These are phyloP conservation scores for Zoroaster sp. DNA, from an alignment of 53 echinoderm and acorn worm genomes.

Conservation along the genomic window DNA sequence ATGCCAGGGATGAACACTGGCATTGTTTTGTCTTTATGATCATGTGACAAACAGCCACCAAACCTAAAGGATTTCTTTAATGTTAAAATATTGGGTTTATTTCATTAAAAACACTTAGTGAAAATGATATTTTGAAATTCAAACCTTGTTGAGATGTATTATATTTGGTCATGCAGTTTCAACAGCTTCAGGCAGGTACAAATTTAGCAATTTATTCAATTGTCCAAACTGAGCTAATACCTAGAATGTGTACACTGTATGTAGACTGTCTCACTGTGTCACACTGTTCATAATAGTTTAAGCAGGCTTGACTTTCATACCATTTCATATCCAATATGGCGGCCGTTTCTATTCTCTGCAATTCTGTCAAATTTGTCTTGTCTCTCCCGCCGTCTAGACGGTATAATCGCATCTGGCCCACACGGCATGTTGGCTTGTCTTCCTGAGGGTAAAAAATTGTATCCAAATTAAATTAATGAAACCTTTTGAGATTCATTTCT, in stretches of 20 bases:
- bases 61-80: no score
- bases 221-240: no score
- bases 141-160: no score
- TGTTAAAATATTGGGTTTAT: no score
- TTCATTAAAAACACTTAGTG: no score
- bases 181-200: neutral
- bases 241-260: no score
- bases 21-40: no score
- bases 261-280: neutral
- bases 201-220: no score
- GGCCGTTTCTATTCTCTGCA: slow-evolving; percentile 66
- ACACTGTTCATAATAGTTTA: neutral
- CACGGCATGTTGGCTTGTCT: neutral
- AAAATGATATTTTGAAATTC: no score
- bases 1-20: no score
- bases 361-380: slow-evolving; percentile 9
- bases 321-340: slow-evolving; percentile 98
- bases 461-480: neutral
- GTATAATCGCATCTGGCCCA: slow-evolving; percentile 69
- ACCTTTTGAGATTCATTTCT: neutral
- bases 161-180: neutral
- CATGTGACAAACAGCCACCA: no score
- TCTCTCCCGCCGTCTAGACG: neutral
- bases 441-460: neutral
- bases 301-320: slow-evolving; percentile 28